Evolutionary conservation across 2,113 vertebrate species (phyloP).

Genomic region (Nothobranchius furzeri): DNA sequence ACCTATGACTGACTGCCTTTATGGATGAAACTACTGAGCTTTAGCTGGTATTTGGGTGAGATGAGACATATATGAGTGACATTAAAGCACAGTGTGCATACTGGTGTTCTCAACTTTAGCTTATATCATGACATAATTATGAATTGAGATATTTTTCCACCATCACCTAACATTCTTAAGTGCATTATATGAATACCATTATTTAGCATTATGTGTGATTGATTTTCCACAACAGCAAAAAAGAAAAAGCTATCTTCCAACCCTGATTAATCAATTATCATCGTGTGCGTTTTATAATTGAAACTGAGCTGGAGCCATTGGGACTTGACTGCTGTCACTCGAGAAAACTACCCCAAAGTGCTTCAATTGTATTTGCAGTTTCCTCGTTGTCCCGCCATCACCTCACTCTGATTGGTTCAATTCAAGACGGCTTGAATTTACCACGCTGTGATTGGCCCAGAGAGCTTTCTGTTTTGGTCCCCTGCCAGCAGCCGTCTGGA

Average conservation of each 20-base stretch:
- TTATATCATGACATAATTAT: too few relatives aligned
- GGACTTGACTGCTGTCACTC: conserved; percentile 72
- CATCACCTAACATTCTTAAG: neutral
- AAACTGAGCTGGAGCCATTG: conserved; percentile 65
- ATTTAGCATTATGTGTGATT: neutral
- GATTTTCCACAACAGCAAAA: neutral
- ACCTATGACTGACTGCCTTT: conserved; percentile 22
- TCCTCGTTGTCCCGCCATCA: conserved; percentile 53
- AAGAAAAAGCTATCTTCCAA: conserved; percentile 10
- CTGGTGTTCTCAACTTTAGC: too few relatives aligned
- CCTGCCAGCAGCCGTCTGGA: conserved; percentile 76
- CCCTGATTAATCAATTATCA: conserved; percentile 65
- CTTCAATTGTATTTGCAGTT: conserved; percentile 75
- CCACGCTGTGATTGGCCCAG: conserved; percentile 67
- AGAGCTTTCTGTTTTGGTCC: conserved; percentile 80
- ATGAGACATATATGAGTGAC: neutral
- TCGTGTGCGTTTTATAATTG: conserved; percentile 74
- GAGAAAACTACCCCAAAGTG: conserved; percentile 64
- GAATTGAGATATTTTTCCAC: too few relatives aligned
- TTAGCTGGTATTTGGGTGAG: neutral
- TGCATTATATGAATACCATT: neutral
- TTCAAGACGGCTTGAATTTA: conserved; percentile 48
- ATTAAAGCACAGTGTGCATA: too few relatives aligned
- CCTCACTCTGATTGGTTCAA: conserved; percentile 40
- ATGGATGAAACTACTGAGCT: conserved; percentile 18